Conservation (phyloP, 1,140 invertebrate species). For the Halictus rubicundus region DNA sequence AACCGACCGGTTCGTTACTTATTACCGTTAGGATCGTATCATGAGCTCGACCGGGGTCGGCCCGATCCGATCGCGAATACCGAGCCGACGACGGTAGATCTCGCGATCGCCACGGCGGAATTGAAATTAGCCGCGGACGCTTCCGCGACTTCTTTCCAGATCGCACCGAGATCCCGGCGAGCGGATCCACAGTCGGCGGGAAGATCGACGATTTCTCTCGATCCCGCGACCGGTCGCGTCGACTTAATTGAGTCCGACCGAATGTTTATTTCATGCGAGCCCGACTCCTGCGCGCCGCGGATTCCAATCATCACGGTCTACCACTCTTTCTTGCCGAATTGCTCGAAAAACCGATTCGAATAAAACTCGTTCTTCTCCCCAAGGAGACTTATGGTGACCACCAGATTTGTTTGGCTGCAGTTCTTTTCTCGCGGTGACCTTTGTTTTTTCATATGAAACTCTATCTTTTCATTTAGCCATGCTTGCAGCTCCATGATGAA, state of each 20-base stretch:
- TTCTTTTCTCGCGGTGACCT: too few species aligned
- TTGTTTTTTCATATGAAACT: too few species aligned
- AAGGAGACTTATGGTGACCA: too few species aligned
- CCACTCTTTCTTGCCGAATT: too few species aligned
- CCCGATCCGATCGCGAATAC: conserved; percentile 34
- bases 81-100: not conserved
- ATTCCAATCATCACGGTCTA: too few species aligned
- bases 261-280: conserved; percentile 22
- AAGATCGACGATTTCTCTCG: not conserved
- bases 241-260: conserved; percentile 33
- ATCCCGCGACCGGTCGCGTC: not conserved
- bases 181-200: not conserved
- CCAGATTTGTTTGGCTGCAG: too few species aligned
- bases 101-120: conserved; percentile 9
- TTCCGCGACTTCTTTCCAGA: conserved; percentile 23
- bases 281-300: too few species aligned
- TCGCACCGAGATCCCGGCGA: not conserved
- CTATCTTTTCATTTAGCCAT: too few species aligned
- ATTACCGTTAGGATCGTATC: conserved; percentile 48
- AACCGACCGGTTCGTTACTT: conserved; percentile 9
- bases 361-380: too few species aligned
- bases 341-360: too few species aligned
- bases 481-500: too few species aligned
- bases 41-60: conserved; percentile 10
- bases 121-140: conserved; percentile 41